Conservation (phyloP, 2,797 vertebrate genomes). For the Cryptoblepharus egeriae region DNA sequence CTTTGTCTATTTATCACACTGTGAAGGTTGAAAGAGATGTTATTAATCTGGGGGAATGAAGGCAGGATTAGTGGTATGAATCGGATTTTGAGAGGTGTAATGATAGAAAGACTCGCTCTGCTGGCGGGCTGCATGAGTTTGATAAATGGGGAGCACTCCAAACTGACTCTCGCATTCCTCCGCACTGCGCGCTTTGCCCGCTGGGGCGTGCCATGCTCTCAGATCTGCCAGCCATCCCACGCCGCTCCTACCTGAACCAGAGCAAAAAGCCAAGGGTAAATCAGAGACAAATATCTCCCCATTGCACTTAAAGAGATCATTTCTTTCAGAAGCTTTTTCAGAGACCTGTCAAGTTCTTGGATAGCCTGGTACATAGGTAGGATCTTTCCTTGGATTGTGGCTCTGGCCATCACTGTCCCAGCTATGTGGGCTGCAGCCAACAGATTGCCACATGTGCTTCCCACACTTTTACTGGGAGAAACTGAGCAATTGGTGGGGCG, state of each 20-base stretch:
- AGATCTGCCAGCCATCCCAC: slow-evolving; percentile 86
- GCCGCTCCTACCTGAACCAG: slow-evolving; percentile 84
- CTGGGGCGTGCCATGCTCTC: slow-evolving; percentile 88
- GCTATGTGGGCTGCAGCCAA: slow-evolving; percentile 12
- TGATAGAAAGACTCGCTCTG: slow-evolving; percentile 99
- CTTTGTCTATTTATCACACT: slow-evolving; percentile 99
- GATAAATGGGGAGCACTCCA: slow-evolving; percentile 98
- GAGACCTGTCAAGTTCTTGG: slow-evolving; percentile 75
- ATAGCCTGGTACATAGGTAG: slow-evolving; percentile 63
- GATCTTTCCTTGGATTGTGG: slow-evolving; percentile 54
- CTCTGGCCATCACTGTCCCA: slow-evolving; percentile 18
- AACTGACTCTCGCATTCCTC: slow-evolving; percentile 88
- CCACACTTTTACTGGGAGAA: not conserved
- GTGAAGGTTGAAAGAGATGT: slow-evolving; percentile 99
- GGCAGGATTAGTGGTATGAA: slow-evolving; percentile 99
- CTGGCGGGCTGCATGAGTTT: slow-evolving; percentile 98
- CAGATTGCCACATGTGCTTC: slow-evolving; percentile 23
- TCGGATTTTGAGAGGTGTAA: slow-evolving; percentile 99
- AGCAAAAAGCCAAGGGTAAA: slow-evolving; percentile 87
- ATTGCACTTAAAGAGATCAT: slow-evolving; percentile 83
- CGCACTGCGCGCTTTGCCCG: slow-evolving; percentile 83
- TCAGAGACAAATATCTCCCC: slow-evolving; percentile 84
- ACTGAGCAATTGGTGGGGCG: slow-evolving; percentile 8
- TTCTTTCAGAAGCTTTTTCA: slow-evolving; percentile 81
- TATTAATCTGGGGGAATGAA: slow-evolving; percentile 99